These are phyloP conservation scores for Cardinalis cardinalis DNA, from an alignment of 2,113 vertebrate genomes.

Conservation along the genomic window DNA sequence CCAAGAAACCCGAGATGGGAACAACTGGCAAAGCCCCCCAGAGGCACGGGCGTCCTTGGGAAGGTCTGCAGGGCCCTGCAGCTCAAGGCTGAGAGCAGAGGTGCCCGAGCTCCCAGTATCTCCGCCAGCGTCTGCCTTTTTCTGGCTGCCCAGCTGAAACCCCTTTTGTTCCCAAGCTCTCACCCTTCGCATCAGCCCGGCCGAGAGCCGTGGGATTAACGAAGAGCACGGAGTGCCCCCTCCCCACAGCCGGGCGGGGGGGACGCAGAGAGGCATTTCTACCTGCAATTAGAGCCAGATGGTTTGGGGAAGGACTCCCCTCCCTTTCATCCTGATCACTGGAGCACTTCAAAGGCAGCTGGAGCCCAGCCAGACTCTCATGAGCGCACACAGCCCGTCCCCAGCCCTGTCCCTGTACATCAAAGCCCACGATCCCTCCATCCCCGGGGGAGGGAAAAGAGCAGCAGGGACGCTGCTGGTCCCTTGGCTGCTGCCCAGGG, in stretches of 20 bases:
- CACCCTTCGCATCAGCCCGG: neutral
- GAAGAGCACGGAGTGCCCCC: neutral
- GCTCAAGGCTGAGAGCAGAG: neutral
- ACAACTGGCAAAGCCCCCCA: neutral
- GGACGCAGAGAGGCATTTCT: constrained; percentile 49
- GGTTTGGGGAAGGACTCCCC: constrained; percentile 63
- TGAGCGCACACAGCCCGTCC: constrained; percentile 60
- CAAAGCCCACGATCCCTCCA: constrained; percentile 25
- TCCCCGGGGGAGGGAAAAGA: constrained; percentile 49
- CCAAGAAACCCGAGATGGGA: constrained; percentile 30
- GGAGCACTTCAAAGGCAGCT: constrained; percentile 74
- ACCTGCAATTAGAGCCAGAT: constrained; percentile 77
- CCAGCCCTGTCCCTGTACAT: constrained; percentile 52
- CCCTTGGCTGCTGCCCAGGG: constrained; percentile 59
- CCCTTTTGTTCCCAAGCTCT: constrained; percentile 35
- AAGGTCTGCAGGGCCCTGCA: neutral
- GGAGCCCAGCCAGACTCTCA: constrained; percentile 62
- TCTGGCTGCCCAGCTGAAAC: constrained; percentile 25
- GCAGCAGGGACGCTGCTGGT: constrained; percentile 45
- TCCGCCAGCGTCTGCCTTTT: neutral
- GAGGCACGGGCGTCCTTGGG: neutral
- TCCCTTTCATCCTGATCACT: constrained; percentile 74
- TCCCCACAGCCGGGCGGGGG: neutral
- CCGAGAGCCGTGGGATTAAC: constrained; percentile 14
- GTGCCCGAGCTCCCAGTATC: neutral